Base-by-base conservation (phyloP, 2,797 vertebrate species). In the Etheostoma perlongum region DNA sequence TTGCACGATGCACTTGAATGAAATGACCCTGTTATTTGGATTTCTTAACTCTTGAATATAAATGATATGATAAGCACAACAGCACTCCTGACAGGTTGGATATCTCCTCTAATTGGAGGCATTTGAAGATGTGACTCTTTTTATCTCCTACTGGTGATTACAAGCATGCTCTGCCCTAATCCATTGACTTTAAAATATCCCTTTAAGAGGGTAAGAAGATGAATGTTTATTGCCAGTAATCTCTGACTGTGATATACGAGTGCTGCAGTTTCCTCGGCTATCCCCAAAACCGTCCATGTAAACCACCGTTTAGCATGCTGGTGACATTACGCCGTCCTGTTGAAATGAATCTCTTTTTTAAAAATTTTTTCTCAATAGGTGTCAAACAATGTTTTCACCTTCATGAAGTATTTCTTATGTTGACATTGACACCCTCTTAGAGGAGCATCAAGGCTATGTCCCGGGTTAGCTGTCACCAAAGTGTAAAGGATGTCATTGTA, bases 141-240 rank as follows among this genome's bases (percentile, higher is more conserved):
- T 95, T 91, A 94, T 94, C 86, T 91, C 78, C 1, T 65, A 82
- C 89, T 72, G 85, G 86, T 92, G 88, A 95, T 94, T 95, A 95
- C 84, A 85, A 74, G 88, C 88, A 87, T 86, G 84, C 81, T 83
- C 80, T 86, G 85, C 83, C 94, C 90, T 96, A 95, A 96, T 95
- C 93, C 92, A 88, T 83, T 90, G 88, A 93, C 88, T 96, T 96
- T 94, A 85, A 88, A 89, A 91, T 92, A 92, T 88, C 82, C 62
- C 91, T 94, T 94, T 91, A 91, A 27, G 89, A 94, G 88, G 93
- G 92, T 95, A 92, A 94, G 94, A 96, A 95, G 96, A 97, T 96
- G 91, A 96, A 97, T 95, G 94, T 80, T 96, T 94, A 95, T 96
- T 94, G 93, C 91, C 89, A 89, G 93, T 96, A 97, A 97, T 97